phyloP scores from a whole-genome alignment of 2,888 invertebrate species.

The Caenorhabditis wallacei region DNA sequence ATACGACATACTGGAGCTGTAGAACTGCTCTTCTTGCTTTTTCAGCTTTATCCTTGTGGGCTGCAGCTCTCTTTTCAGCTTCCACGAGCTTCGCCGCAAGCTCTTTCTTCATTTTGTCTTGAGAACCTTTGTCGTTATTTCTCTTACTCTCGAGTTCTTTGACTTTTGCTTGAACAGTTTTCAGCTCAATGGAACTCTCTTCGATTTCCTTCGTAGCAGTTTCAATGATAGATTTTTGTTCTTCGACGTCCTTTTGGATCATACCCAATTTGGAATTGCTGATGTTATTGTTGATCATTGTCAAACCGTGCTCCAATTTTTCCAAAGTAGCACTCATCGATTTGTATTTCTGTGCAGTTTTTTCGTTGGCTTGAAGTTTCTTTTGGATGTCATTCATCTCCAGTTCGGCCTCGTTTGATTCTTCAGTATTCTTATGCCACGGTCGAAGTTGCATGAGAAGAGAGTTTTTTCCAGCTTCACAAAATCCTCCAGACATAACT shows the following conservation, averaged over 20 bases:
- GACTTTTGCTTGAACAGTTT: background rate
- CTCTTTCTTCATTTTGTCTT: conserved; percentile 66
- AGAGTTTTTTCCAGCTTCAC: background rate
- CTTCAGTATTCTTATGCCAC: conserved; percentile 81
- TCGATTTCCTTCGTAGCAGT: conserved; percentile 4
- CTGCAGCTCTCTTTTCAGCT: conserved; percentile 34
- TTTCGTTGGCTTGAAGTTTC: conserved; percentile 85
- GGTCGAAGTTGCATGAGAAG: conserved; percentile 62
- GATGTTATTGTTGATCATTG: conserved; percentile 50
- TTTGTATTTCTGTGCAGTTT: background rate
- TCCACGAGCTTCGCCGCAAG: conserved; percentile 21
- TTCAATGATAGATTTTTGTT: conserved; percentile 36
- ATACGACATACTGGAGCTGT: conserved; percentile 7
- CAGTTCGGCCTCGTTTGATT: conserved; percentile 79
- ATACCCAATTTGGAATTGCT: conserved; percentile 69
- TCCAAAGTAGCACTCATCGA: background rate
- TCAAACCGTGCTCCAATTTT: background rate
- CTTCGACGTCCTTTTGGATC: conserved; percentile 65
- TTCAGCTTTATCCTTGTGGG: conserved; percentile 29
- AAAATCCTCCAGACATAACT: conserved; percentile 90
- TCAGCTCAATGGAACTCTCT: background rate
- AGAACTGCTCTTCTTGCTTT: conserved; percentile 30
- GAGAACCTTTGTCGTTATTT: conserved; percentile 70
- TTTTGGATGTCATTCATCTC: conserved; percentile 87
- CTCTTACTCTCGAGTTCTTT: conserved; percentile 62